phyloP scores from a whole-genome alignment of 1,140 invertebrate species.

The Caenorhabditis inopinata region DNA sequence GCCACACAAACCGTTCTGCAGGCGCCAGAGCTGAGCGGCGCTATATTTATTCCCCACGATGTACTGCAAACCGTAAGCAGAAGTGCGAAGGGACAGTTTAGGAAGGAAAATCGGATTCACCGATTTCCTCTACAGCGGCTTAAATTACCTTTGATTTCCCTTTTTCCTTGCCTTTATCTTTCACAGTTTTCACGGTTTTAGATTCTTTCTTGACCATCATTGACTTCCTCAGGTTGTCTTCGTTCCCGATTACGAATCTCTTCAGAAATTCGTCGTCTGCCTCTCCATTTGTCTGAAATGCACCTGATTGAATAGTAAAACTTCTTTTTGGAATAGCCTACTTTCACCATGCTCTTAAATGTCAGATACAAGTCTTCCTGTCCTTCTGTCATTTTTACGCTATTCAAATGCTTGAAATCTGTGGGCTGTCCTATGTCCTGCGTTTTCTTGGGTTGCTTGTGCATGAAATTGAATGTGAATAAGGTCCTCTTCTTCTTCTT shows the following conservation, averaged over 20 bases:
- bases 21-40: too few relatives aligned
- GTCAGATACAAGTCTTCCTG: not conserved
- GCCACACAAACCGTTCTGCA: too few relatives aligned
- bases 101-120: too few relatives aligned
- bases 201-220: constrained; percentile 10
- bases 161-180: not conserved
- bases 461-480: not conserved
- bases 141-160: not conserved
- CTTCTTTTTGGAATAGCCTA: not conserved
- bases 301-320: too few relatives aligned
- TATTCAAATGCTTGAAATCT: not conserved
- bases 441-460: not conserved
- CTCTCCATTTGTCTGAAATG: not conserved
- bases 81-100: too few relatives aligned
- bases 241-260: not conserved
- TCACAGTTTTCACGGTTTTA: not conserved
- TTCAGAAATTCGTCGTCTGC: not conserved
- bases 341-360: not conserved
- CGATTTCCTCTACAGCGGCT: too few relatives aligned
- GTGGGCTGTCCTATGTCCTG: not conserved
- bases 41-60: too few relatives aligned
- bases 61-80: too few relatives aligned
- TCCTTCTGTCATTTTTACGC: not conserved
- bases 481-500: constrained; percentile 3
- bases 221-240: not conserved